phyloP scores from a whole-genome alignment of 2,888 invertebrate genomes.

The Apamea monoglypha region DNA sequence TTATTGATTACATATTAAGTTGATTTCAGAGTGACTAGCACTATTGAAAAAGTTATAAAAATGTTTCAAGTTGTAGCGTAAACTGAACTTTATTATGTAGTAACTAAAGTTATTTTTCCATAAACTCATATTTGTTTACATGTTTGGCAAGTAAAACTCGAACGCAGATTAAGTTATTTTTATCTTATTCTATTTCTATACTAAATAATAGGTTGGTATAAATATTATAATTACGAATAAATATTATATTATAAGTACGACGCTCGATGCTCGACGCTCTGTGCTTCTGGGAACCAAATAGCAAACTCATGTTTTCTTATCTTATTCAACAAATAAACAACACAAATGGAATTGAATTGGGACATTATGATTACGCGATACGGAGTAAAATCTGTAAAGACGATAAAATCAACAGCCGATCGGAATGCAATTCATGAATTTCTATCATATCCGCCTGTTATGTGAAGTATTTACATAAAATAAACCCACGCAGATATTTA shows the following conservation, averaged over 20 bases:
- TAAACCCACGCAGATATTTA: slow-evolving; percentile 25
- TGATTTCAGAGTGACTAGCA: too few species aligned
- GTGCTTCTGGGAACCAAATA: slow-evolving; percentile 10
- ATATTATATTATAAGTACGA: too few species aligned
- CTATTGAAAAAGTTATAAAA: too few species aligned
- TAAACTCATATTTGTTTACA: too few species aligned
- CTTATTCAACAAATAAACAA: slow-evolving; percentile 22
- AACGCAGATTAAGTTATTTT: too few species aligned
- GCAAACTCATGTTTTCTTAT: slow-evolving; percentile 35
- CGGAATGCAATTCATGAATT: slow-evolving; percentile 29
- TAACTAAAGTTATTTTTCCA: too few species aligned
- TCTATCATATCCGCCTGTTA: slow-evolving; percentile 18
- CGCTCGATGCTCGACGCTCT: too few species aligned
- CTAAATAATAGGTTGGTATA: not conserved
- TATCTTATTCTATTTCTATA: too few species aligned
- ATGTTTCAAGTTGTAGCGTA: too few species aligned
- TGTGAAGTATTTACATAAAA: slow-evolving; percentile 33
- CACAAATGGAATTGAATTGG: slow-evolving; percentile 23
- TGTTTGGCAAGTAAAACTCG: too few species aligned
- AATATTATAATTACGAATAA: not conserved
- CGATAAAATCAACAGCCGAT: slow-evolving; percentile 29
- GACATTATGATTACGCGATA: slow-evolving; percentile 38
- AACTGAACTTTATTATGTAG: too few species aligned
- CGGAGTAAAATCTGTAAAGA: slow-evolving; percentile 15
- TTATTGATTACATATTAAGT: too few species aligned